Evolutionary conservation across 1,140 invertebrate genomes (phyloP).

Genomic region (Heliothis subflexa): DNA sequence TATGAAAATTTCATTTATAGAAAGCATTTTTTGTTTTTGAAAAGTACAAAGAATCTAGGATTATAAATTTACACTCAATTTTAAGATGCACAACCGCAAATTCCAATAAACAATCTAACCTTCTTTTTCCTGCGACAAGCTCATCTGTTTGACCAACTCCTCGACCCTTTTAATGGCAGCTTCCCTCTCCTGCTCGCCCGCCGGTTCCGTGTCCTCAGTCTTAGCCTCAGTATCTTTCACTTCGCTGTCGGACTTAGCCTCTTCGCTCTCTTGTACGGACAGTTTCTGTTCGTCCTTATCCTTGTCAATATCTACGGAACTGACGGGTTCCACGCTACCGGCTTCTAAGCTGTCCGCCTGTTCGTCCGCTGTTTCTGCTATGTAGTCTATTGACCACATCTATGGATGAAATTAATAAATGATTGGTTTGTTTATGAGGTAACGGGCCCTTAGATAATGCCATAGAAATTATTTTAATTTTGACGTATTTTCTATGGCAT

Average conservation of each 20-base stretch:
- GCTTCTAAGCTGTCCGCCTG: constrained; percentile 67
- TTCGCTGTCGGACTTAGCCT: constrained; percentile 59
- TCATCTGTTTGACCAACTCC: constrained; percentile 93
- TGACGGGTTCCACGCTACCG: constrained; percentile 73
- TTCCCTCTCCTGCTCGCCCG: constrained; percentile 63
- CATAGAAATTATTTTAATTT: too few species aligned
- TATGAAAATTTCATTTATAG: too few species aligned
- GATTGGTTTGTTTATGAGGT: too few species aligned
- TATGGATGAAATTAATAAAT: constrained; percentile 69
- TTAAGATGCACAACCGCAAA: neutral
- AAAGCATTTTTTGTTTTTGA: too few species aligned
- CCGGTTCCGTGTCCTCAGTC: constrained; percentile 55
- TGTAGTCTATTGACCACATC: constrained; percentile 99
- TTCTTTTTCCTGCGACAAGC: constrained; percentile 89
- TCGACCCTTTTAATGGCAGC: constrained; percentile 87
- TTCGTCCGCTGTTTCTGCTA: constrained; percentile 92
- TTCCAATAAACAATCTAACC: constrained; percentile 67
- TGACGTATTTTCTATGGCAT: too few species aligned
- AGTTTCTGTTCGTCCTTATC: constrained; percentile 62
- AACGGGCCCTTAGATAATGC: too few species aligned
- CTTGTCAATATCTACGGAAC: constrained; percentile 80
- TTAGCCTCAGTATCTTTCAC: constrained; percentile 57
- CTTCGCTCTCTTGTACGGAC: constrained; percentile 65
- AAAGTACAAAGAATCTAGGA: too few species aligned
- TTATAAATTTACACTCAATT: too few species aligned